These are phyloP conservation scores for Drosophila eohydei DNA, from an alignment of 2,888 invertebrate genomes.

Conservation along the genomic window DNA sequence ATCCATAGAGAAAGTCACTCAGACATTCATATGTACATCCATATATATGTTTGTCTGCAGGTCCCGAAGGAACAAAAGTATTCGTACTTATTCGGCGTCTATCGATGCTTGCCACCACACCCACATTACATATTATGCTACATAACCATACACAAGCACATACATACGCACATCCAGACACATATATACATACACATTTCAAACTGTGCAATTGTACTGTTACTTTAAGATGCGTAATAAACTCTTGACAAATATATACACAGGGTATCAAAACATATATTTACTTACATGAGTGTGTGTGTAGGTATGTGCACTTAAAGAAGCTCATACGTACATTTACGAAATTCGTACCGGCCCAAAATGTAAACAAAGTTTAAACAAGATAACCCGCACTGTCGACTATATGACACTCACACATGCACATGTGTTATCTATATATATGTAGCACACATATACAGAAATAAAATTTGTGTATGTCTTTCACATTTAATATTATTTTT, in stretches of 20 bases:
- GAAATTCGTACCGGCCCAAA: constrained; percentile 33
- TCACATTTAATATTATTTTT: no score
- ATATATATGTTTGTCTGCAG: not conserved
- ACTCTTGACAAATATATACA: not conserved
- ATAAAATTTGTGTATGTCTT: no score
- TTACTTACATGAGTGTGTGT: not conserved
- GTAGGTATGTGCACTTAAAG: not conserved
- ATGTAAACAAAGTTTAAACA: constrained; percentile 43
- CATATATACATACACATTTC: not conserved
- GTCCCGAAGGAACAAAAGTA: constrained; percentile 38
- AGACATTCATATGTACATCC: not conserved
- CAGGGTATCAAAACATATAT: not conserved
- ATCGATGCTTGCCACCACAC: constrained; percentile 48
- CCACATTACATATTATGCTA: constrained; percentile 23
- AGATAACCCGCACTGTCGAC: not conserved
- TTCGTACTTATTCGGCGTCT: constrained; percentile 43
- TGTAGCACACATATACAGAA: not conserved
- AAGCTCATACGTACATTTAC: not conserved
- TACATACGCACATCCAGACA: not conserved
- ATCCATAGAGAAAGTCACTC: not conserved
- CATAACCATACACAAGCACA: not conserved
- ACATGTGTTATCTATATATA: not conserved
- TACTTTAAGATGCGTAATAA: not conserved
- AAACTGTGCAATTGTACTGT: not conserved
- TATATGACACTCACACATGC: not conserved